Evolutionary conservation across 2,888 invertebrate species (phyloP).

Genomic region (Periphyllus acericola): DNA sequence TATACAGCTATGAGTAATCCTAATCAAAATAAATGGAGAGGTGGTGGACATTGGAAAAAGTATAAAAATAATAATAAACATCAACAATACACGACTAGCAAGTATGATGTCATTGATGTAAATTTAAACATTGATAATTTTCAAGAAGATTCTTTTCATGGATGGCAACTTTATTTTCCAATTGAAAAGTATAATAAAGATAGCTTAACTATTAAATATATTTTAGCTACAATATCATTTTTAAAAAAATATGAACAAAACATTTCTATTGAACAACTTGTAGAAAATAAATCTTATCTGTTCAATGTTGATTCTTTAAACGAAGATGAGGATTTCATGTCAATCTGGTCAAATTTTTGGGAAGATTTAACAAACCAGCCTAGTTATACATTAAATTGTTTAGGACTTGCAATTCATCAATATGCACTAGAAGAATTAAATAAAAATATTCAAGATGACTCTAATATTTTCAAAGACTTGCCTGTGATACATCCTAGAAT

Average conservation of each 20-base stretch:
- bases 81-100: background rate
- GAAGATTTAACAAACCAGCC: conserved; percentile 77
- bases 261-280: conserved; percentile 72
- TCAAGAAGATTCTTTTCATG: conserved; percentile 70
- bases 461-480: conserved; percentile 65
- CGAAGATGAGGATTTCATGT: conserved; percentile 72
- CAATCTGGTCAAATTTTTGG: conserved; percentile 74
- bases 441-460: conserved; percentile 39
- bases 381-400: conserved; percentile 74
- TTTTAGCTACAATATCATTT: conserved; percentile 72
- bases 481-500: conserved; percentile 72
- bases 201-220: conserved; percentile 69
- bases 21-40: conserved; percentile 51
- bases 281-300: conserved; percentile 71
- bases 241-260: conserved; percentile 69
- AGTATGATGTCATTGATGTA: background rate
- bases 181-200: conserved; percentile 71
- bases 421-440: conserved; percentile 54
- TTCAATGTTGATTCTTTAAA: conserved; percentile 72
- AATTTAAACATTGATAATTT: conserved; percentile 19
- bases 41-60: conserved; percentile 30
- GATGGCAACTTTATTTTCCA: conserved; percentile 84
- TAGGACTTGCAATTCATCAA: conserved; percentile 85
- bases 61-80: conserved; percentile 42
- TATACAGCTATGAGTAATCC: conserved; percentile 45